Evolutionary conservation across 2,113 vertebrate genomes (phyloP).

Genomic region (Gymnorhina tibicen): DNA sequence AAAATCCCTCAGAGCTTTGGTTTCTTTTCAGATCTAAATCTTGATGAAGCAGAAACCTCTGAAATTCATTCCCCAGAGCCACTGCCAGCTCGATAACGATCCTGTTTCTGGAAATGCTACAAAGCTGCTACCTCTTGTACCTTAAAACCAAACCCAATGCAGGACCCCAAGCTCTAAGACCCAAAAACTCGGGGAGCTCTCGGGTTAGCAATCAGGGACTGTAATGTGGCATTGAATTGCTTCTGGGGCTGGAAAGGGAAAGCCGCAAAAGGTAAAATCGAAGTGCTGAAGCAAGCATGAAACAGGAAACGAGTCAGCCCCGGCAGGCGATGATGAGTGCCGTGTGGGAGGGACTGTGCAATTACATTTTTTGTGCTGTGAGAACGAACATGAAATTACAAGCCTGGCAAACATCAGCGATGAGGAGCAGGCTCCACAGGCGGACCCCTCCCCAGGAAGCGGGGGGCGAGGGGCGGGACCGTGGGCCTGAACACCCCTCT

Average conservation of each 20-base stretch:
- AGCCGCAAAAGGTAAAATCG: background rate
- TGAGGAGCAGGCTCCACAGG: background rate
- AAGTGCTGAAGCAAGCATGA: background rate
- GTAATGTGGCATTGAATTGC: background rate
- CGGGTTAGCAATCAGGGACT: background rate
- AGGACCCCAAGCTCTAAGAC: background rate
- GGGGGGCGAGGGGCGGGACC: background rate
- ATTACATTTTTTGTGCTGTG: conserved; percentile 7
- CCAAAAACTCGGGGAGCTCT: background rate
- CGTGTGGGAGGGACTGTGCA: conserved; percentile 31
- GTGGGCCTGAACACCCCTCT: background rate
- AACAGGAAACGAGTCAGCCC: conserved; percentile 53
- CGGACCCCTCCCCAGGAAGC: background rate
- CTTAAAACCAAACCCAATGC: background rate
- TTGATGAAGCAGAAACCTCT: background rate
- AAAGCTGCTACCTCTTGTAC: background rate
- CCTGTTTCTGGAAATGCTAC: background rate
- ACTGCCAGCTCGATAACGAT: background rate
- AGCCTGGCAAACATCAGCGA: background rate
- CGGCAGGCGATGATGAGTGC: background rate
- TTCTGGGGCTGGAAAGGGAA: background rate
- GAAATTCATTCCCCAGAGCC: conserved; percentile 7
- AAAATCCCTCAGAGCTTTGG: conserved; percentile 14
- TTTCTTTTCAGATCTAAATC: conserved; percentile 24
- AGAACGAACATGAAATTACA: conserved; percentile 23